Percentiles rank a stretch among this genome's conserved stretches.
These are phyloP conservation scores for Pseudochaenichthys georgianus DNA, from an alignment of 2,797 vertebrate genomes.

Conservation along the genomic window DNA sequence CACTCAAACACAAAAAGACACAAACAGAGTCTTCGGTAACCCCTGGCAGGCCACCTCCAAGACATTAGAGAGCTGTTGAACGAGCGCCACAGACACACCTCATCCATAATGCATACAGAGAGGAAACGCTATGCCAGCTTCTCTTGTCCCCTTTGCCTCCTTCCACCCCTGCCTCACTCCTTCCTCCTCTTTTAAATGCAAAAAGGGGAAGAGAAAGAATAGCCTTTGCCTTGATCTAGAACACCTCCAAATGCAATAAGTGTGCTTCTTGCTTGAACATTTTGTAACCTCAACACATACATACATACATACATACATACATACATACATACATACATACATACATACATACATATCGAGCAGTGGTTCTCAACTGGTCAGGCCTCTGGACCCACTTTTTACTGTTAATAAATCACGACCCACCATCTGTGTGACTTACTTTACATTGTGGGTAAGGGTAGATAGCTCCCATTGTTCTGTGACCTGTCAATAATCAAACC, in stretches of 20 bases:
- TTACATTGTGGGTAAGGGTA: no score
- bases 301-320: no score
- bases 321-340: no score
- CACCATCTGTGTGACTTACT: no score
- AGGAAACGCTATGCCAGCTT: slow-evolving; percentile 66
- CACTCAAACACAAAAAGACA: slow-evolving; percentile 17
- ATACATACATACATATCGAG: background rate
- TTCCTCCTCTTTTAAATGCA: background rate
- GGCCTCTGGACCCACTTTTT: no score
- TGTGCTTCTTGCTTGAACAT: slow-evolving; percentile 9
- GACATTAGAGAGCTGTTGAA: slow-evolving; percentile 50
- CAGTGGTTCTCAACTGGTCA: no score
- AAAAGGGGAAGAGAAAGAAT: slow-evolving; percentile 3
- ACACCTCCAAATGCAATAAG: background rate
- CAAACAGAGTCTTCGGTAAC: slow-evolving; percentile 55
- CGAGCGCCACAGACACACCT: slow-evolving; percentile 49
- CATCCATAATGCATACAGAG: slow-evolving; percentile 78
- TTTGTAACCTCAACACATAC: background rate
- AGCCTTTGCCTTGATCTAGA: slow-evolving; percentile 1
- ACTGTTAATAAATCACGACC: no score
- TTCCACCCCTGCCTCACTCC: background rate
- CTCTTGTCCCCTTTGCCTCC: slow-evolving; percentile 11
- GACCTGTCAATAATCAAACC: no score
- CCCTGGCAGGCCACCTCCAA: slow-evolving; percentile 30
- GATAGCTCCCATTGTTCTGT: no score